Evolutionary conservation across 2,113 vertebrate species (phyloP).

Genomic region (Gymnogyps californianus): DNA sequence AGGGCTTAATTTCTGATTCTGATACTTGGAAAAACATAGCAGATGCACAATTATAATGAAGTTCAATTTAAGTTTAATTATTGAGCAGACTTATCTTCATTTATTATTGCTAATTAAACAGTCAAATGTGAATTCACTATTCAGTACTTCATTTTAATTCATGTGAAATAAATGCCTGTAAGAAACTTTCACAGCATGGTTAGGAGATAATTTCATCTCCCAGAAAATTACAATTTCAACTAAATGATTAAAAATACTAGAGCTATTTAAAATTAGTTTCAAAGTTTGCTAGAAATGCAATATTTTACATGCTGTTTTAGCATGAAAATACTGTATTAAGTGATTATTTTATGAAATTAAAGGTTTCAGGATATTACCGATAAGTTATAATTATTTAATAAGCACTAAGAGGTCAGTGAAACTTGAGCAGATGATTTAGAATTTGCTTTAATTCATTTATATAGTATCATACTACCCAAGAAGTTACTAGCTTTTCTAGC

Average conservation of each 20-base stretch:
- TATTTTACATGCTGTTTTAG: background rate
- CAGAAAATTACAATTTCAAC: background rate
- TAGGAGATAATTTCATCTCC: background rate
- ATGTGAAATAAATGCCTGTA: background rate
- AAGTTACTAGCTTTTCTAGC: background rate
- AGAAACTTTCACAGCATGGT: background rate
- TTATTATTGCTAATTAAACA: background rate
- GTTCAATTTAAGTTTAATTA: background rate
- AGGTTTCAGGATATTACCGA: background rate
- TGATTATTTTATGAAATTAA: background rate
- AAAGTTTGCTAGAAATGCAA: background rate
- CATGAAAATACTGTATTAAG: background rate
- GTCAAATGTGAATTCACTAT: background rate
- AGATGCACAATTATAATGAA: background rate
- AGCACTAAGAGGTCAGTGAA: background rate
- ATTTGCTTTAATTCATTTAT: background rate
- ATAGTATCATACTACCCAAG: background rate
- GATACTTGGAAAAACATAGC: background rate
- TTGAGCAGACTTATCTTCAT: background rate
- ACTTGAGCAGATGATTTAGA: background rate
- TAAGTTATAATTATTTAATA: background rate
- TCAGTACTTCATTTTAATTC: background rate
- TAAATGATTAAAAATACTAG: background rate
- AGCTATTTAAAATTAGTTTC: background rate
- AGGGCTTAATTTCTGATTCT: background rate